Conservation (phyloP, 1,140 invertebrate genomes). For the Meloidogyne exigua region DNA sequence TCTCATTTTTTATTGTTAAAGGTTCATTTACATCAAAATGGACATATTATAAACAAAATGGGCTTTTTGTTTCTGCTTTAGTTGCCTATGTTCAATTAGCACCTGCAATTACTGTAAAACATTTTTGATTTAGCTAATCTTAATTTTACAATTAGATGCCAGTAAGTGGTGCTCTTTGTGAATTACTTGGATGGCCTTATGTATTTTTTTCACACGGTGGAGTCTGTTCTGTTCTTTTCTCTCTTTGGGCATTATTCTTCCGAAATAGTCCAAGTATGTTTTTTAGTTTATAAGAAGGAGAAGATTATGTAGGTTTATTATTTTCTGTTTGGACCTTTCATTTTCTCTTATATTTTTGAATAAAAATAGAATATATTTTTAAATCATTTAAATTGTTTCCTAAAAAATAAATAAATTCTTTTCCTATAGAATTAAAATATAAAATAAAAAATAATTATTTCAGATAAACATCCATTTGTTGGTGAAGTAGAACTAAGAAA, state of each 20-base stretch:
- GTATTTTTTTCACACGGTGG: slow-evolving; percentile 60
- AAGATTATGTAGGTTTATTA: too few species aligned
- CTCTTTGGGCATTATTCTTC: slow-evolving; percentile 54
- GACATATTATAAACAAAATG: slow-evolving; percentile 61
- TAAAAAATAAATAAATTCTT: too few species aligned
- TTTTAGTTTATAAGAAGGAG: slow-evolving; percentile 1
- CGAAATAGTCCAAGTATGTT: slow-evolving; percentile 53
- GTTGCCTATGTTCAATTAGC: slow-evolving; percentile 54
- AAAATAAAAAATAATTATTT: neutral
- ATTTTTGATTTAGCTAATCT: neutral
- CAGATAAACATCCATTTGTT: slow-evolving; percentile 60
- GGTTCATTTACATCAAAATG: slow-evolving; percentile 58
- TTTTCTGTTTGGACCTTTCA: too few species aligned
- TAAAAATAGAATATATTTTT: too few species aligned
- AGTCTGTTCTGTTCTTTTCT: slow-evolving; percentile 48
- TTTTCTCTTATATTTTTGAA: too few species aligned
- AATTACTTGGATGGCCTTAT: slow-evolving; percentile 50
- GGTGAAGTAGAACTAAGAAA: slow-evolving; percentile 52
- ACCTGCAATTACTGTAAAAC: slow-evolving; percentile 48
- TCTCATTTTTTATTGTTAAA: neutral
- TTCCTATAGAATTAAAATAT: too few species aligned
- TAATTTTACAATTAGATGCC: slow-evolving; percentile 45
- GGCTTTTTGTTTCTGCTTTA: slow-evolving; percentile 54
- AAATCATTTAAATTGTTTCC: too few species aligned
- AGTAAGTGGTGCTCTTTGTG: slow-evolving; percentile 51